Evolutionary conservation across 2,797 vertebrate species (phyloP).

Genomic region (Cossypha polioptera): DNA sequence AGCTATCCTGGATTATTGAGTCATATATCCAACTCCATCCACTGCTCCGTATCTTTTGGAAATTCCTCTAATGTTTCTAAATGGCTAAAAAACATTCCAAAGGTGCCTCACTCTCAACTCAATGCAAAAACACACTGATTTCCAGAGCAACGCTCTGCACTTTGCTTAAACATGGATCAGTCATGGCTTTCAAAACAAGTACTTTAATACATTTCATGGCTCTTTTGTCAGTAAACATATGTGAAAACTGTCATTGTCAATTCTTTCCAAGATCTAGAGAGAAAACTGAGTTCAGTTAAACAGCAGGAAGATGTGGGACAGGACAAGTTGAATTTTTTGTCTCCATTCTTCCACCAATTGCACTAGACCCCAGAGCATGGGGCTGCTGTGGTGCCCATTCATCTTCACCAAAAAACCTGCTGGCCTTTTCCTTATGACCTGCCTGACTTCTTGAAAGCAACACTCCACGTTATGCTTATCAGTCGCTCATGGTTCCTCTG

Average conservation of each 20-base stretch:
- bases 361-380: background rate
- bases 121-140: background rate
- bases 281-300: background rate
- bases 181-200: background rate
- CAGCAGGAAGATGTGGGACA: background rate
- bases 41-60: background rate
- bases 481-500: background rate
- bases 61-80: background rate
- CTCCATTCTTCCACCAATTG: accelerated
- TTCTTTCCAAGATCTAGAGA: background rate
- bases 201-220: background rate
- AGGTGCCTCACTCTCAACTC: background rate
- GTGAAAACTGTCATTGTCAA: background rate
- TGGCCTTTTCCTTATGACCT: background rate
- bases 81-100: background rate
- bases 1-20: background rate
- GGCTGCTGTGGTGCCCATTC: background rate
- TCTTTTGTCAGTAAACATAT: background rate
- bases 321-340: background rate
- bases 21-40: background rate
- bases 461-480: background rate
- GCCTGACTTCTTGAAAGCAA: background rate
- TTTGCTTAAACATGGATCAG: background rate
- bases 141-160: background rate
- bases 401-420: background rate